phyloP scores from a whole-genome alignment of 2,113 vertebrate genomes.

The Malurus alboscapulatus region DNA sequence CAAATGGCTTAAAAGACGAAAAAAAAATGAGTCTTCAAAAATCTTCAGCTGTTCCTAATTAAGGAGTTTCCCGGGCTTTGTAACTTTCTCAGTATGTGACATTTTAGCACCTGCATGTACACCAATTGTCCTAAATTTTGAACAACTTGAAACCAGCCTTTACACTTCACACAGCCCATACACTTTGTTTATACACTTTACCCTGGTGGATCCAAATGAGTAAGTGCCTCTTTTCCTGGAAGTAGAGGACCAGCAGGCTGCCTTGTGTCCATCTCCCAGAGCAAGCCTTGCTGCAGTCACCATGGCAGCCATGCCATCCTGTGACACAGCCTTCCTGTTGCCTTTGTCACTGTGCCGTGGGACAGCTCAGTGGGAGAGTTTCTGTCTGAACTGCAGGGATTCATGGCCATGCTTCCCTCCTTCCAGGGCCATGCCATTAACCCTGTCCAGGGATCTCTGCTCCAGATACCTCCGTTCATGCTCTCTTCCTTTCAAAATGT shows the following conservation, averaged over 20 bases:
- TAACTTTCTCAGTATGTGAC: background rate
- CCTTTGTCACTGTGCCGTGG: background rate
- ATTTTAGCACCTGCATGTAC: background rate
- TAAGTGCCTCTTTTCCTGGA: background rate
- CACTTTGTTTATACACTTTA: no score
- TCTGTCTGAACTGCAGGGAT: background rate
- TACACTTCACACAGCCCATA: background rate
- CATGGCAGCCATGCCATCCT: background rate
- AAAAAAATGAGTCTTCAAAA: background rate
- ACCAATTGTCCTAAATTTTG: background rate
- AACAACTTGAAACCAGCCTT: background rate
- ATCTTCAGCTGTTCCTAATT: background rate
- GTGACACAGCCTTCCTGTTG: background rate
- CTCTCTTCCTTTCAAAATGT: background rate
- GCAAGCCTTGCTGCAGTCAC: background rate
- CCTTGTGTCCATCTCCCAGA: background rate
- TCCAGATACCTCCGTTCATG: background rate
- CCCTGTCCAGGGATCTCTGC: background rate
- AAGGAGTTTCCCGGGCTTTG: background rate
- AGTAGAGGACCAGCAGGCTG: accelerated
- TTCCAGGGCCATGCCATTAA: background rate
- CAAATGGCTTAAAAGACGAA: background rate
- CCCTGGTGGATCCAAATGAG: background rate
- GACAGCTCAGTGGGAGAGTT: background rate
- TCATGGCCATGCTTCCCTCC: accelerated